Evolutionary conservation across 2,888 invertebrate species (phyloP), one percentile per base, ranked within the genome.

Genomic region (Limnephilus rhombicus): DNA sequence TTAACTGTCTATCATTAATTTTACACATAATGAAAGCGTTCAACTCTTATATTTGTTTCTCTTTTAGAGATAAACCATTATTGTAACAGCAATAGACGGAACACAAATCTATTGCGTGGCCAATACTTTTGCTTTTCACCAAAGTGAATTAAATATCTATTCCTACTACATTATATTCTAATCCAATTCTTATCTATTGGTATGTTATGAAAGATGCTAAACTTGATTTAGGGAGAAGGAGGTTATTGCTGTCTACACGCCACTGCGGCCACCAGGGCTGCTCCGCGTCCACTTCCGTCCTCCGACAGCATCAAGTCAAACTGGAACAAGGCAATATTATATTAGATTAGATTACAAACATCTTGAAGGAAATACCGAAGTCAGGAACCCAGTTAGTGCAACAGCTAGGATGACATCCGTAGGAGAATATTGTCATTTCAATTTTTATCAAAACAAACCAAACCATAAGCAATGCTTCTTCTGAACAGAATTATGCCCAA

Each of bases 211-310:
- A 93, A 93, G 88, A 90, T 92, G 86, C 91, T 91, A 92, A 92
- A 86, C 41, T 91, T 90, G 82, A 89, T 91, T 90, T 37, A 85
- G 82, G 89, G 53, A 45, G 49, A 82, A 83, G 86, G 92, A 83
- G 80, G 93, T 94, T 94, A 94, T 93, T 94, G 95, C 94, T 97
- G 97, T 94, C 97, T 97, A 94, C 97, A 97, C 85, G 98, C 98
- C 80, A 99, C 99, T 15, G 99, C 99, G n/a, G 99, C 99, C 24
- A 99, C 99, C 91, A 99, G 96, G 92, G 99, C 99, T 90, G 99
- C 99, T 49, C 99, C 99, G 94, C 99, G 97, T n/a, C 99, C 99
- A 94, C 99, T 99, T 90, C 99, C 99, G 95, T 99, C 99, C 95
- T 99, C 99, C 1, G 99, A 99, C 92, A 99, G 96, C 99, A 99